Evolutionary conservation across 2,888 invertebrate genomes (phyloP), one percentile per base, ranked within the genome.

Genomic region (Cataglyphis albicans): DNA sequence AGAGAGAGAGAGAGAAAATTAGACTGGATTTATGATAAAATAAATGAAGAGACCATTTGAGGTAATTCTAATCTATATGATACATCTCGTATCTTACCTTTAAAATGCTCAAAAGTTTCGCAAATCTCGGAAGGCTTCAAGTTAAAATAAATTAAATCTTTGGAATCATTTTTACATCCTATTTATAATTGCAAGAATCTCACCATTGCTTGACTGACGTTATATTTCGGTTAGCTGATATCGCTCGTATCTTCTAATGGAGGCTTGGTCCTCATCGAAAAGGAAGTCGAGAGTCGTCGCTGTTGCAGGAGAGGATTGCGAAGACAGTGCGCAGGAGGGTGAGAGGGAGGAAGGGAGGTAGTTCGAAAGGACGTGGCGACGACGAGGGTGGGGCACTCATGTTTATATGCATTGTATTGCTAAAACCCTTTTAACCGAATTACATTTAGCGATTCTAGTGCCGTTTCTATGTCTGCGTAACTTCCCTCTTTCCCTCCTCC

Each of bases 351-450:
- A 83, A 44, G 59, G 38, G 67, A 41, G 76, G 38, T 35, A 76
- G 52, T 55, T 76, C 59, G 44, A 57, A 70, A 70, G 78, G 78
- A 80, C 86, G 89, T 82, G 85, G 87, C 88, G 88, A 87, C 85
- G 89, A 89, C 86, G 88, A 86, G 87, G 90, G 89, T 88, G 89
- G 90, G 90, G 88, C 88, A 92, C 94, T 94, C 94, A 94, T 94
- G 94, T 94, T 93, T 94, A 94, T 94, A 94, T 94, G 94, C 94
- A 94, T 94, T 94, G 93, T 94, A 94, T 94, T 93, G 93, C 94
- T 94, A 94, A 94, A 94, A 94, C 94, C 94, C 94, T 94, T 94
- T 94, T 93, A 94, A 94, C 94, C 93, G 93, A 94, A 94, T 94
- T 94, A 94, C 94, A 94, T 94, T 94, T 93, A 93, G 94, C 92